Base-by-base conservation (phyloP, 2,113 vertebrate genomes). In the Channa maculata region DNA sequence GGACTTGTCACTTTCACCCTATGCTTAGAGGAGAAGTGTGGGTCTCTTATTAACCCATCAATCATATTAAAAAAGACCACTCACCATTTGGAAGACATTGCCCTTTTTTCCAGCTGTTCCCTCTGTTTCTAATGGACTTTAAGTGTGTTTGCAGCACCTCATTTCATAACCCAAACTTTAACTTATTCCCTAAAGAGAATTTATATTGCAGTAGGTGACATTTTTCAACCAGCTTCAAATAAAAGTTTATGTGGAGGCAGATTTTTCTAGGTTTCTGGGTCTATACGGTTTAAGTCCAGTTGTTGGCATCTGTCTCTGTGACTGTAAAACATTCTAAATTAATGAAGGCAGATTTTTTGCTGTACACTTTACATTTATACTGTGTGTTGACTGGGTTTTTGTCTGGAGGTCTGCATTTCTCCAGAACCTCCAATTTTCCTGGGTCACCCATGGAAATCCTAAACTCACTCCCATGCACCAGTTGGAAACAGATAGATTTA, bases 31-130 rank as follows among this genome's bases (percentile, higher is more conserved):
- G 46, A 72, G 79, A 76, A 52, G 48, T 69, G 12, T 9, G 51
- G 52, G 65, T 76, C 62, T 82, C 49, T 86, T 79, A 87, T 91
- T 76, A 86, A 45, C 73, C 69, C 71, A 79, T 86, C 77, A 77
- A 57, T 84, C 85, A 79, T 6, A 6, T 33, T 73, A 53, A 81
- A 84, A 62, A 51, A 68, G 80, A 50, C 74, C 45, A 12, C 39
- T 49, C 8, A 55, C 66, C 60, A 72, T 66, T 0, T 79, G 11
- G 36, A 63, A 62, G 55, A 15, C 24, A 24, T 24, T 24, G 1
- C 24, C 24, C 24, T 24, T 24, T 24, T 24, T 24, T 1, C 24
- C 24, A 24, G 24, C 24, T 24, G 24, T 24, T 24, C 24, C 24
- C 24, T 24, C 24, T 24, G 24, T 24, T 24, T 24, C 24, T 24